Conservation (phyloP, 2,113 vertebrate genomes). For the Rhombomys opimus region DNA sequence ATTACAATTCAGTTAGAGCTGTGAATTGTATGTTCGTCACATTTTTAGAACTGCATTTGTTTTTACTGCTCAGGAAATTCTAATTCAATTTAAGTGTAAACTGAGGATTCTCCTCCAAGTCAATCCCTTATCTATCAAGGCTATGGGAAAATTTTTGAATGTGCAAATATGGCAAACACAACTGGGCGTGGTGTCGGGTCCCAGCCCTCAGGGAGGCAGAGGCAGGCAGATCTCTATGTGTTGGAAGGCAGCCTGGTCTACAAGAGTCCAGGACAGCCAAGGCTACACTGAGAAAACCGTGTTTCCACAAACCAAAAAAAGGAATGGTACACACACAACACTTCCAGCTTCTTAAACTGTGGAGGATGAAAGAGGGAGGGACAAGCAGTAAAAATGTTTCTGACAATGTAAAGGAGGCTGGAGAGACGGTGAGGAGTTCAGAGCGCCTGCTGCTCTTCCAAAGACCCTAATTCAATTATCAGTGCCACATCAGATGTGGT, state of each 20-base stretch:
- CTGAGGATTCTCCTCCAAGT: neutral
- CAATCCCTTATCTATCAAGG: neutral
- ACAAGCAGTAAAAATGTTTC: neutral
- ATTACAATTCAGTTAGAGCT: neutral
- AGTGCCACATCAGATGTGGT: neutral
- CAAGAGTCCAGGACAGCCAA: too few relatives aligned
- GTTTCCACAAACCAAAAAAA: too few relatives aligned
- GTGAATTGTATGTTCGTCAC: neutral
- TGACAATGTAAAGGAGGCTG: neutral
- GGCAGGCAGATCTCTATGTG: too few relatives aligned
- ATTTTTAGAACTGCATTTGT: neutral
- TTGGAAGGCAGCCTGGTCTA: too few relatives aligned
- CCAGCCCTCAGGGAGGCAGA: too few relatives aligned
- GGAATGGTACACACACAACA: neutral
- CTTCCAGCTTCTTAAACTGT: neutral
- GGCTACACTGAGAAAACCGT: too few relatives aligned
- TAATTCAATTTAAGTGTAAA: neutral
- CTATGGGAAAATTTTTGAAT: neutral
- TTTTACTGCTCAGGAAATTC: neutral
- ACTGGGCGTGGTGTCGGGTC: too few relatives aligned
- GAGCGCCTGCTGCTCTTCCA: neutral
- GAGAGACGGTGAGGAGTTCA: neutral
- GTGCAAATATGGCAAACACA: neutral
- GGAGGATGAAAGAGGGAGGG: neutral
- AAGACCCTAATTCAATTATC: neutral